phyloP scores from a whole-genome alignment of 2,888 invertebrate genomes.

The Lottia gigantea region DNA sequence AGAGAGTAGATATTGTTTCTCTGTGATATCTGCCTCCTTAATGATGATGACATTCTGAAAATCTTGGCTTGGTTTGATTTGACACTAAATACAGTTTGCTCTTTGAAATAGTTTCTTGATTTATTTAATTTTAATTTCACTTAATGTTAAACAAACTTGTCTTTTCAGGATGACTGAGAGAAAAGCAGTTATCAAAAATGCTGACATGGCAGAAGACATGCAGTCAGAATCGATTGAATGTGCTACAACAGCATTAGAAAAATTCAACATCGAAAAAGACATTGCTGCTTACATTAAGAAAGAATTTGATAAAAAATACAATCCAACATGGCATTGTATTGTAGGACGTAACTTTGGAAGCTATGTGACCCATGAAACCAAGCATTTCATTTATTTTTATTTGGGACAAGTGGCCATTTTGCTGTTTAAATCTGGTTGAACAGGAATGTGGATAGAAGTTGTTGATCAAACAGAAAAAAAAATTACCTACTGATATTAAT shows the following conservation, averaged over 20 bases:
- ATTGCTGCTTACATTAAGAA: slow-evolving; percentile 99
- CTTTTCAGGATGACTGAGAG: slow-evolving; percentile 48
- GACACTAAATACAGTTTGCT: too few species aligned
- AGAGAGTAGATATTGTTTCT: too few species aligned
- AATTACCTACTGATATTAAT: too few species aligned
- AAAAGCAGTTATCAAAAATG: slow-evolving; percentile 99
- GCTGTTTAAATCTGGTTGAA: slow-evolving; percentile 95
- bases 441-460: too few species aligned
- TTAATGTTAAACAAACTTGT: background rate
- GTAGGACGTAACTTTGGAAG: slow-evolving; percentile 98
- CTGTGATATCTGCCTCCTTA: too few species aligned
- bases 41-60: too few species aligned
- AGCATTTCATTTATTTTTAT: slow-evolving; percentile 99
- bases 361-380: slow-evolving; percentile 81
- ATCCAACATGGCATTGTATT: slow-evolving; percentile 99
- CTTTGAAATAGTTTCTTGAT: too few species aligned
- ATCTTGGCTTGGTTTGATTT: too few species aligned
- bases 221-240: slow-evolving; percentile 99
- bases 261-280: slow-evolving; percentile 99
- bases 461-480: too few species aligned
- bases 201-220: slow-evolving; percentile 99
- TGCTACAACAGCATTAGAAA: slow-evolving; percentile 97
- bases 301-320: slow-evolving; percentile 99
- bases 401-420: slow-evolving; percentile 98
- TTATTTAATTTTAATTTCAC: too few species aligned